phyloP scores from a whole-genome alignment of 2,797 vertebrate species.

The Chloroceryle amazona region DNA sequence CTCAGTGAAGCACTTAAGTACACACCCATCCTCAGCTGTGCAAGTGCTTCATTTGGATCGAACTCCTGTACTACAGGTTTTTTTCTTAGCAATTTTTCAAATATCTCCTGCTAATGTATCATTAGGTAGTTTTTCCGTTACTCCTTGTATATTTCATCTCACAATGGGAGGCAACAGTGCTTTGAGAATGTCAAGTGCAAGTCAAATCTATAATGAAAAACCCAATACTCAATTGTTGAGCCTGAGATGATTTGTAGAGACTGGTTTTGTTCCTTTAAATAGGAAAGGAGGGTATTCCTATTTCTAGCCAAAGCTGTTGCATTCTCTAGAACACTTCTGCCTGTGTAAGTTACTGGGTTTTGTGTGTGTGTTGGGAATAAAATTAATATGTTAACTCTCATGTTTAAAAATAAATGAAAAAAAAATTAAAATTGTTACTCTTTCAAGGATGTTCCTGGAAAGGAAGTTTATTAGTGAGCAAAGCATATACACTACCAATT shows the following conservation, averaged over 20 bases:
- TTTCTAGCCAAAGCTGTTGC: neutral
- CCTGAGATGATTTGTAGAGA: neutral
- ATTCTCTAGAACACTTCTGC: neutral
- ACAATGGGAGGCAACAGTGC: neutral
- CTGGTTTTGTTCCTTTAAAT: neutral
- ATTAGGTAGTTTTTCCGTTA: neutral
- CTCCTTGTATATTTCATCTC: neutral
- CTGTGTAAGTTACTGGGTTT: neutral
- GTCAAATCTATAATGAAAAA: neutral
- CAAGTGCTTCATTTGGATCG: neutral
- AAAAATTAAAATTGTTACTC: neutral
- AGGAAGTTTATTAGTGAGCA: slow-evolving; percentile 5
- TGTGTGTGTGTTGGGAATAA: neutral
- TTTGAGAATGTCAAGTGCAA: neutral
- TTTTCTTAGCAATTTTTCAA: neutral
- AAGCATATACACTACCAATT: neutral
- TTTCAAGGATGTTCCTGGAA: neutral
- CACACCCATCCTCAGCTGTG: neutral
- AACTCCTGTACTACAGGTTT: neutral
- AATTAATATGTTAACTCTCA: neutral
- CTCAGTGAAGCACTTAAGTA: slow-evolving; percentile 33
- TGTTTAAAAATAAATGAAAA: neutral
- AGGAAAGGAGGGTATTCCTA: neutral
- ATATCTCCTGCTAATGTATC: neutral
- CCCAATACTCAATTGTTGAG: neutral